phyloP scores from a whole-genome alignment of 1,140 invertebrate species.

The Pogonognathellus flavescens region DNA sequence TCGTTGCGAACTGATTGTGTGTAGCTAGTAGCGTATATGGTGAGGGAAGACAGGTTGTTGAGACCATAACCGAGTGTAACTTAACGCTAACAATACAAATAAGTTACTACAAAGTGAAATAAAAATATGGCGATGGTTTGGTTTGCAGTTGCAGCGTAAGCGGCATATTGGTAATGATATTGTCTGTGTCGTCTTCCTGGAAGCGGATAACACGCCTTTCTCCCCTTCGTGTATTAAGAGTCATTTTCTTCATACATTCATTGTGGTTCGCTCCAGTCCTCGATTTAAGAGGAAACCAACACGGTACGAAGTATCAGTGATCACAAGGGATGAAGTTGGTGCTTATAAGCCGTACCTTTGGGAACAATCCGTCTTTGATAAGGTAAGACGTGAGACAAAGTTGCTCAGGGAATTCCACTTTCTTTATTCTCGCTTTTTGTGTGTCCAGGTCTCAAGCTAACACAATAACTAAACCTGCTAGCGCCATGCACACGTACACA shows the following conservation, averaged over 20 bases:
- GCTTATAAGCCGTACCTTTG: conserved; percentile 96
- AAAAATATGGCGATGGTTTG: neutral
- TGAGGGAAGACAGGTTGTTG: too few relatives aligned
- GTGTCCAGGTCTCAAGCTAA: neutral
- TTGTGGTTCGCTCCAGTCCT: conserved; percentile 87
- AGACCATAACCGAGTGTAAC: too few relatives aligned
- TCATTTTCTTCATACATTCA: conserved; percentile 93
- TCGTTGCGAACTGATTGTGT: neutral
- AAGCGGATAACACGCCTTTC: conserved; percentile 87
- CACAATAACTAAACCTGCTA: too few relatives aligned
- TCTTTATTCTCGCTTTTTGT: neutral
- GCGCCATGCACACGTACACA: too few relatives aligned
- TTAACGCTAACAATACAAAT: too few relatives aligned
- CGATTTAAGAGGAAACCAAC: conserved; percentile 87
- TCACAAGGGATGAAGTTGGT: conserved; percentile 96
- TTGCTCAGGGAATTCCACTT: conserved; percentile 33
- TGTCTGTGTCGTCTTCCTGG: conserved; percentile 78
- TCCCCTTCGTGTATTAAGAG: conserved; percentile 93
- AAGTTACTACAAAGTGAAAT: too few relatives aligned
- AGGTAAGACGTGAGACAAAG: conserved; percentile 69
- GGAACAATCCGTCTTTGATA: conserved; percentile 93
- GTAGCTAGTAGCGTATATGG: neutral
- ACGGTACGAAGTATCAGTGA: conserved; percentile 90
- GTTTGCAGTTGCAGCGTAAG: conserved; percentile 71
- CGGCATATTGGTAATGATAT: conserved; percentile 72